phyloP scores from a whole-genome alignment of 2,888 invertebrate genomes.

The Nomada goodeniana region DNA sequence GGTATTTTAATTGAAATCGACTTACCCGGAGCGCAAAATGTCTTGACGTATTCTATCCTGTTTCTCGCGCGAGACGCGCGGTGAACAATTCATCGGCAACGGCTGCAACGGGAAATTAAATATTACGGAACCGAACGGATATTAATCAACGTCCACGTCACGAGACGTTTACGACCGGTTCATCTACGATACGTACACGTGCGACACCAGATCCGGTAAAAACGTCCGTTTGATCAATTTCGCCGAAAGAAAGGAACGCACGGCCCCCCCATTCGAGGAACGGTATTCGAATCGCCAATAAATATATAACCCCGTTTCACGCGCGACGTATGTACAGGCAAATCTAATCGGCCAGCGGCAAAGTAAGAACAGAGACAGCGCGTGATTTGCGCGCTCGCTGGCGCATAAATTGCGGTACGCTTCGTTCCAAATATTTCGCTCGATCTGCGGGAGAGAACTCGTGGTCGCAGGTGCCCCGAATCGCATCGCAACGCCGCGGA shows the following conservation, averaged over 20 bases:
- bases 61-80: no score
- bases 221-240: neutral
- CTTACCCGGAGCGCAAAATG: neutral
- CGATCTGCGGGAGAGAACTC: neutral
- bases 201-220: no score
- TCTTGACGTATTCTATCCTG: neutral
- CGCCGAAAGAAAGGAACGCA: neutral
- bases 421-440: conserved; percentile 14
- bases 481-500: conserved; percentile 3
- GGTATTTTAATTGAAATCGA: neutral
- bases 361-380: neutral
- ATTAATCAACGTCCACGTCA: no score
- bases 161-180: no score
- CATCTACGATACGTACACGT: no score
- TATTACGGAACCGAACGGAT: neutral
- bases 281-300: neutral
- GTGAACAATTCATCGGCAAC: neutral
- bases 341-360: conserved; percentile 8
- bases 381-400: conserved; percentile 9
- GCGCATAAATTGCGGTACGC: neutral
- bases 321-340: neutral
- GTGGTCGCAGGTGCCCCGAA: conserved; percentile 1
- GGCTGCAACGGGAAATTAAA: neutral
- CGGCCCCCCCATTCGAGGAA: neutral
- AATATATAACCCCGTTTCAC: neutral